A percentile compares a stretch with the other conserved stretches of the same genome.
Evolutionary conservation across 2,888 invertebrate genomes (phyloP).

Genomic region (Protonemura montana): DNA sequence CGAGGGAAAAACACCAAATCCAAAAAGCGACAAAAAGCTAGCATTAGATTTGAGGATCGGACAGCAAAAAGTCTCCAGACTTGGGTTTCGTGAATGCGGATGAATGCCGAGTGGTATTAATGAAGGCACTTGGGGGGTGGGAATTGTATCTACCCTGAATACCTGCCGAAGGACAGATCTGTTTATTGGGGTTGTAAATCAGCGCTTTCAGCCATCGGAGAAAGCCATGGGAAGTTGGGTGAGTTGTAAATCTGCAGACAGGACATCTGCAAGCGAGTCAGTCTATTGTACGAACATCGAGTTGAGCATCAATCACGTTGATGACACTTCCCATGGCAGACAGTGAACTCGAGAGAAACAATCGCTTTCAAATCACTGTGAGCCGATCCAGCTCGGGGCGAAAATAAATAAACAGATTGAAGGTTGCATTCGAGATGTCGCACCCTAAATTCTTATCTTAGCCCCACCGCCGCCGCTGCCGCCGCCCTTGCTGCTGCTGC

Average conservation of each 20-base stretch:
- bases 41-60: too few species aligned
- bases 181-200: conserved; percentile 49
- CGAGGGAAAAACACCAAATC: too few species aligned
- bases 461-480: conserved; percentile 26
- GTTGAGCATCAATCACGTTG: background rate
- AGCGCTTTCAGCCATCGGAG: conserved; percentile 1
- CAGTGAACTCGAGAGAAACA: background rate
- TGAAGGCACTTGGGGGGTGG: background rate
- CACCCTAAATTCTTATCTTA: background rate
- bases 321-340: background rate
- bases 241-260: background rate
- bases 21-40: too few species aligned
- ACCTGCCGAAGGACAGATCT: conserved; percentile 42
- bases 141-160: too few species aligned
- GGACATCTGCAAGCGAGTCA: background rate
- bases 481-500: too few species aligned
- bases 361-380: background rate
- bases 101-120: conserved; percentile 31
- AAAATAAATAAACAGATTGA: background rate
- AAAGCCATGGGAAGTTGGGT: conserved; percentile 16
- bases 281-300: background rate
- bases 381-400: background rate
- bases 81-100: background rate
- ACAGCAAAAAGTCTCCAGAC: too few species aligned
- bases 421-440: background rate